Evolutionary conservation across 2,888 invertebrate genomes (phyloP), one percentile per base, ranked within the genome.

Genomic region (Exephanes ischioxanthus): DNA sequence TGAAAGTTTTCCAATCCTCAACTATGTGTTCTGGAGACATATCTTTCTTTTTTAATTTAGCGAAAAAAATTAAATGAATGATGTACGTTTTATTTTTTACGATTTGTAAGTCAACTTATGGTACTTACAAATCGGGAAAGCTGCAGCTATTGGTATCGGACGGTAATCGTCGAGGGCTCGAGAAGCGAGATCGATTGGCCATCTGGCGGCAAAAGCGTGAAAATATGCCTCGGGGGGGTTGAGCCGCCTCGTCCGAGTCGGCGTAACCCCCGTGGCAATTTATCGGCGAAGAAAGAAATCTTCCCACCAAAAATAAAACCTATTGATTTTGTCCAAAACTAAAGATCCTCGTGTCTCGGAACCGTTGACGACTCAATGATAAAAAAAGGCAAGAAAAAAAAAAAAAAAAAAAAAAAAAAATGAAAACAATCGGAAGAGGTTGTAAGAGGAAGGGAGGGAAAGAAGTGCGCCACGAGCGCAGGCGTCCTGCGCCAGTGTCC

Each of bases 401-500:
- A 61, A 5, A 30, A 4, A 26, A 7, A 7, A 19, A 48, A 55
- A n/a, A 11, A 41, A 41, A 41, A 41, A 9, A 2, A 11, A 41
- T 41, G 11, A 61, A 14, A 26, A n/a, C 11, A 26, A n/a, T 41
- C 33, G 16, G 0, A 41, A 41, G 41, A 41, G 5, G 26, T 6
- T 9, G 53, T 19, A 55, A 22, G 16, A 37, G 37, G 70, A 45
- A 45, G 58, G n/a, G 58, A 4, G 26, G 9, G 1, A 58, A 45
- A 58, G 53, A 67, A 61, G 30, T 19, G 7, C 3, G 2, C 0
- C 6, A 11, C 3, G 30, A 66, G 73, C 55, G 81, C 33, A 41
- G 63, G 48, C 22, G 70, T 82, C 85, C 82, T 71, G 73, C 55
- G 81, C 33, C 26, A 48, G 37, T 11, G 63, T 82, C 85, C 82